Conservation (phyloP, 2,888 invertebrate species). For the Drosophila borborema region DNA sequence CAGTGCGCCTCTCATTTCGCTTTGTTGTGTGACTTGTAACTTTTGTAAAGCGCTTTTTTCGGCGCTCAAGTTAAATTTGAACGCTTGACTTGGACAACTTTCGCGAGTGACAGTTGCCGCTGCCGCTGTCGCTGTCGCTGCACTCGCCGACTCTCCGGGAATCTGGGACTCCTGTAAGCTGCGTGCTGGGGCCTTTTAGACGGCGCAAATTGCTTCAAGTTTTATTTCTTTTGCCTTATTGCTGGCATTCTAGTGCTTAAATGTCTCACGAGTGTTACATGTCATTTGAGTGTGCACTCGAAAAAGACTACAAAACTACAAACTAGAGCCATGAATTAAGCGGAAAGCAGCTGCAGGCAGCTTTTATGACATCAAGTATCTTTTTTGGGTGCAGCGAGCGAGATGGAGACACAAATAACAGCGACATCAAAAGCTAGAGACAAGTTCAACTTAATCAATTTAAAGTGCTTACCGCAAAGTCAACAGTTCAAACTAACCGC, state of each 20-base stretch:
- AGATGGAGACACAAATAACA: conserved; percentile 1
- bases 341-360: conserved; percentile 56
- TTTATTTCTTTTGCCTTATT: conserved; percentile 17
- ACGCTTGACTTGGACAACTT: conserved; percentile 76
- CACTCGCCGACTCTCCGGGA: not conserved
- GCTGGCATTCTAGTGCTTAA: conserved; percentile 79
- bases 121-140: not conserved
- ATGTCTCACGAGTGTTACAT: conserved; percentile 75
- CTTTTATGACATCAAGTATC: conserved; percentile 64
- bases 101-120: conserved; percentile 48
- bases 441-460: conserved; percentile 81
- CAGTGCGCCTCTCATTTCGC: conserved; percentile 7
- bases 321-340: conserved; percentile 66
- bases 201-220: conserved; percentile 69
- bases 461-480: conserved; percentile 77
- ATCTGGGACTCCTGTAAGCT: conserved; percentile 4
- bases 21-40: conserved; percentile 76
- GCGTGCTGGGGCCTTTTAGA: conserved; percentile 60
- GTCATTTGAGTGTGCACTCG: conserved; percentile 61
- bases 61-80: conserved; percentile 75
- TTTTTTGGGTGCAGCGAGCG: conserved; percentile 1
- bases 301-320: conserved; percentile 24
- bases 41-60: conserved; percentile 60
- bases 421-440: conserved; percentile 56
- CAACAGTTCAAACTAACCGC: conserved; percentile 79